Conservation (phyloP, 2,797 vertebrate genomes). For the Arremon brunneinucha region DNA sequence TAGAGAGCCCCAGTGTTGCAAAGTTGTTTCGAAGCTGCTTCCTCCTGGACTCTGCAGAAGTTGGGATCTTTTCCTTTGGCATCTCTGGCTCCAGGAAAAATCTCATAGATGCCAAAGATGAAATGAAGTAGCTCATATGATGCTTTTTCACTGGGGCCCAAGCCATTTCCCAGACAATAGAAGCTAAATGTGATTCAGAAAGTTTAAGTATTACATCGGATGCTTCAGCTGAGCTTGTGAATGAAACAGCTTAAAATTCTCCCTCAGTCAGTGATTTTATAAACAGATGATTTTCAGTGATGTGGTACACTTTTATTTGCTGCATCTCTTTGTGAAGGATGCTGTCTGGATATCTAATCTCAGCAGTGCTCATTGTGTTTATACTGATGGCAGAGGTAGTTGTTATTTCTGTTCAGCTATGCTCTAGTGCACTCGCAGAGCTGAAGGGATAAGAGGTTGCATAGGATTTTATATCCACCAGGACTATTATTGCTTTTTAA, state of each 20-base stretch:
- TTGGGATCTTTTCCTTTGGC: neutral
- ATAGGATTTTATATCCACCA: slow-evolving; percentile 44
- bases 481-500: slow-evolving; percentile 40
- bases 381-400: slow-evolving; percentile 19
- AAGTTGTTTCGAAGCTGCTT: neutral
- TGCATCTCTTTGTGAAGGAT: slow-evolving; percentile 13
- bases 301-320: slow-evolving; percentile 26
- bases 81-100: neutral
- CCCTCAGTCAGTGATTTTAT: slow-evolving; percentile 21
- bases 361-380: slow-evolving; percentile 1
- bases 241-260: slow-evolving; percentile 33
- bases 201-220: neutral
- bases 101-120: neutral
- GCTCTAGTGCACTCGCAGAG: slow-evolving; percentile 25
- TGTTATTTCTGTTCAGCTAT: slow-evolving; percentile 52
- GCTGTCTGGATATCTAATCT: slow-evolving; percentile 33
- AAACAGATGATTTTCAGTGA: slow-evolving; percentile 38
- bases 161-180: neutral
- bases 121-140: neutral
- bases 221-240: slow-evolving; percentile 28
- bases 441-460: slow-evolving; percentile 22
- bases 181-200: neutral
- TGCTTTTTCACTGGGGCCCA: neutral
- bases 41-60: neutral
- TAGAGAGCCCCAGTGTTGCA: neutral